Evolutionary conservation across 1,140 invertebrate genomes (phyloP).

Genomic region (Drosophila subpulchrella): DNA sequence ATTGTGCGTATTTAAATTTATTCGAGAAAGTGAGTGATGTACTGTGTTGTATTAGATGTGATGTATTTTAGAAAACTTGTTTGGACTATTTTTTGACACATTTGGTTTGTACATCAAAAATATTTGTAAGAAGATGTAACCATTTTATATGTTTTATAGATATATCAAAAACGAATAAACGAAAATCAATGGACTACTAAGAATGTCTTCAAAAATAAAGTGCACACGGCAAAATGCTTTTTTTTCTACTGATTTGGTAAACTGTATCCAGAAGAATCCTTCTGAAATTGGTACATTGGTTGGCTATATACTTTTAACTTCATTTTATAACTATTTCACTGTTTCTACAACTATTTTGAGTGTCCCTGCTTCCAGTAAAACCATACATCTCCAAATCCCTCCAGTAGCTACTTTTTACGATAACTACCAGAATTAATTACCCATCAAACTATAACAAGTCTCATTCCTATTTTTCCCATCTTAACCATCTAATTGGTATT

Average conservation of each 20-base stretch:
- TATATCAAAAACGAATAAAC: not conserved
- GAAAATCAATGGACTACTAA: not conserved
- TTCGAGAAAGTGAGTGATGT: constrained; percentile 8
- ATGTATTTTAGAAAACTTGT: constrained; percentile 2
- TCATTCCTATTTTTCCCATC: constrained; percentile 25
- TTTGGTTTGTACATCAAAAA: constrained; percentile 19
- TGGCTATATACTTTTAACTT: constrained; percentile 16
- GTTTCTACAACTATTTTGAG: constrained; percentile 66
- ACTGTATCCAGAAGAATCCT: not conserved
- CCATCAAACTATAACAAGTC: constrained; percentile 56
- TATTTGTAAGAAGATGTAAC: not conserved
- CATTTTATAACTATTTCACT: constrained; percentile 54
- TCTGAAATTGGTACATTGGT: constrained; percentile 27
- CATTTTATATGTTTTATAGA: not conserved
- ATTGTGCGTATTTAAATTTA: constrained; percentile 11
- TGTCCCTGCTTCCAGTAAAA: constrained; percentile 72
- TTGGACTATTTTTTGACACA: constrained; percentile 20
- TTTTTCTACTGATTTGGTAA: not conserved
- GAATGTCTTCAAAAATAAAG: not conserved
- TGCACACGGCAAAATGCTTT: not conserved
- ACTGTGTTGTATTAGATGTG: too few species aligned
- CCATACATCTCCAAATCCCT: constrained; percentile 48
- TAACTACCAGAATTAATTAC: constrained; percentile 4
- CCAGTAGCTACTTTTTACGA: not conserved
- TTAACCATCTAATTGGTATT: constrained; percentile 10